phyloP scores from a whole-genome alignment of 92 coral and sea anemone genomes.

The Meandrina meandrites region DNA sequence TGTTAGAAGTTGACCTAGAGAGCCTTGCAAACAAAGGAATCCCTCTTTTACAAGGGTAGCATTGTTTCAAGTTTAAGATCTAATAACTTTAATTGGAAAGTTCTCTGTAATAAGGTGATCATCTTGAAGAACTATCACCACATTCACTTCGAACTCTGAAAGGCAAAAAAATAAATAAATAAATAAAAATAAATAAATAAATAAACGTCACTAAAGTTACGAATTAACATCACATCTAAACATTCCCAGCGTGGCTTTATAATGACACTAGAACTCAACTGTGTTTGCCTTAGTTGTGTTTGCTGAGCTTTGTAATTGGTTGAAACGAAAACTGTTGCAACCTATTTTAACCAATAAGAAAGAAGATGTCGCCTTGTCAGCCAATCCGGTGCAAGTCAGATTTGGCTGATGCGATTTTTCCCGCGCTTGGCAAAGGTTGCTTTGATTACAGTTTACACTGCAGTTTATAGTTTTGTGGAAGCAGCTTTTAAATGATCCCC shows the following conservation, averaged over 20 bases:
- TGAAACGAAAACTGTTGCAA: neutral
- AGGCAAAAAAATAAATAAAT: conserved; percentile 8
- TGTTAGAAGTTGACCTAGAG: neutral
- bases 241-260: too few species aligned
- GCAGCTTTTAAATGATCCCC: too few species aligned
- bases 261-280: too few species aligned
- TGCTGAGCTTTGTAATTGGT: neutral
- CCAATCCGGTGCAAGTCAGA: neutral
- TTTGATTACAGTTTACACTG: too few species aligned
- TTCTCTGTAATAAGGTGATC: conserved; percentile 97
- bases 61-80: conserved; percentile 53
- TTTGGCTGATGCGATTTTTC: neutral
- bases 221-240: too few species aligned
- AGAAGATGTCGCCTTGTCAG: neutral
- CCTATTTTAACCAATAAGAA: neutral
- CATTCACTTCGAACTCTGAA: conserved; percentile 94
- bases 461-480: too few species aligned
- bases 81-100: conserved; percentile 86
- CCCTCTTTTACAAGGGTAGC: neutral
- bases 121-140: conserved; percentile 93
- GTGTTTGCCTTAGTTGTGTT: neutral
- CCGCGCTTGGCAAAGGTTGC: neutral
- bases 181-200: neutral
- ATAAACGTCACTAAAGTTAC: neutral
- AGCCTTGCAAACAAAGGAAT: neutral